Evolutionary conservation across 1,140 invertebrate species (phyloP).

Genomic region (Aculops lycopersici): DNA sequence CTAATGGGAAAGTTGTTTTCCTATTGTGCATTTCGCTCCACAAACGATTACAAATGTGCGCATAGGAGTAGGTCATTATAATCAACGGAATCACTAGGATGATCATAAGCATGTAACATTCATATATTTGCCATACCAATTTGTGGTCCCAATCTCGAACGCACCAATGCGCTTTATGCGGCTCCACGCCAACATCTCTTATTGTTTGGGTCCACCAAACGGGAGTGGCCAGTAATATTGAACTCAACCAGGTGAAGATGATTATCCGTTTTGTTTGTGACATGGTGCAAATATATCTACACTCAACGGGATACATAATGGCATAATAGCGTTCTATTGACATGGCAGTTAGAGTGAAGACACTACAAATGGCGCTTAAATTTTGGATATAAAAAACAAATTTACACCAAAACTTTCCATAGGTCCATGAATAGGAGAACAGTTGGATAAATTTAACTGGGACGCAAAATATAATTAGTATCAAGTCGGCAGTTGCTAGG

Average conservation of each 20-base stretch:
- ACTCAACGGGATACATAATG: constrained; percentile 37
- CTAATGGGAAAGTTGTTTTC: no score
- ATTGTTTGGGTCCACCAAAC: constrained; percentile 25
- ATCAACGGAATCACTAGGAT: constrained; percentile 27
- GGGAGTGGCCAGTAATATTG: constrained; percentile 25
- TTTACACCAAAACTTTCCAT: constrained; percentile 35
- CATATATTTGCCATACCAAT: constrained; percentile 23
- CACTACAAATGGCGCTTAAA: constrained; percentile 36
- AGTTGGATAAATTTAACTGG: constrained; percentile 39
- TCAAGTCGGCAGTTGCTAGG: constrained; percentile 31
- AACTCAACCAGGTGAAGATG: constrained; percentile 25
- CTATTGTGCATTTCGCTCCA: no score
- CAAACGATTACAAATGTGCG: constrained; percentile 28
- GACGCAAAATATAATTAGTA: constrained; percentile 34
- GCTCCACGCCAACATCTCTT: constrained; percentile 20
- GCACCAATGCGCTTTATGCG: constrained; percentile 26
- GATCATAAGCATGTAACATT: constrained; percentile 28
- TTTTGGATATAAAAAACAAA: constrained; percentile 38
- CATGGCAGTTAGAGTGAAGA: constrained; percentile 39
- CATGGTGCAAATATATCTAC: constrained; percentile 33
- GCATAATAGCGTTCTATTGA: constrained; percentile 42
- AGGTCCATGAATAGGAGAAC: constrained; percentile 36
- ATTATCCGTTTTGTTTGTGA: constrained; percentile 30
- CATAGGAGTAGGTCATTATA: constrained; percentile 31
- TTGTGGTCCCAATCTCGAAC: constrained; percentile 21